Evolutionary conservation across 2,888 invertebrate species (phyloP).

Genomic region (Lithophane semibrunnea): DNA sequence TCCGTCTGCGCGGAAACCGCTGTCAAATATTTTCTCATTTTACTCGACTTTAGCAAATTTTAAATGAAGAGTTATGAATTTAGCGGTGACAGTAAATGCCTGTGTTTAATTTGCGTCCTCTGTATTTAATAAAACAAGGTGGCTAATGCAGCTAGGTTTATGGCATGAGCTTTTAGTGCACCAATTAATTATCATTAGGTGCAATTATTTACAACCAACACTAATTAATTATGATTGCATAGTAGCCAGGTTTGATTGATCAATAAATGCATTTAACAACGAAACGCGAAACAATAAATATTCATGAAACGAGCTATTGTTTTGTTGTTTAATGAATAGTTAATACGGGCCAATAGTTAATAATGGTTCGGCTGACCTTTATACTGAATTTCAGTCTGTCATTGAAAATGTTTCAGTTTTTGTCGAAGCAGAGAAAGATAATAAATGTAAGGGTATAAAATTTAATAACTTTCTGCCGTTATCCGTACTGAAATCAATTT

Average conservation of each 20-base stretch:
- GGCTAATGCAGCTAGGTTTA: background rate
- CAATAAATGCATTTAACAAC: constrained; percentile 40
- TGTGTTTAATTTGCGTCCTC: constrained; percentile 18
- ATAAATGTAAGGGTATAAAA: background rate
- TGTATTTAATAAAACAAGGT: background rate
- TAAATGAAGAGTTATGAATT: constrained; percentile 40
- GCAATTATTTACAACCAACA: constrained; percentile 34
- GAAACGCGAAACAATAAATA: constrained; percentile 37
- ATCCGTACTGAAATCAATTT: constrained; percentile 21
- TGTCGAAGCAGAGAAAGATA: background rate
- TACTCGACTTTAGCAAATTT: constrained; percentile 20
- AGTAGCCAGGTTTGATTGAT: constrained; percentile 19
- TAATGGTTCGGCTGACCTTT: constrained; percentile 37
- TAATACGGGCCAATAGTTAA: constrained; percentile 25
- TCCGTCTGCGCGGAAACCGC: constrained; percentile 20
- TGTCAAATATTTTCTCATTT: constrained; percentile 57
- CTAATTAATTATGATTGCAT: constrained; percentile 30
- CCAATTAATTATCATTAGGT: background rate
- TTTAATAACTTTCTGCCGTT: background rate
- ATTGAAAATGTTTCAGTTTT: constrained; percentile 25
- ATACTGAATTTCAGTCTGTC: background rate
- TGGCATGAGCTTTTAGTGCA: background rate
- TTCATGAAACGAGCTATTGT: constrained; percentile 49
- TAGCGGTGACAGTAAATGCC: constrained; percentile 4
- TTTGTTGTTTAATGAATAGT: constrained; percentile 40